Evolutionary conservation across 2,113 vertebrate species (phyloP).

Genomic region (Myrmecophaga tridactyla): DNA sequence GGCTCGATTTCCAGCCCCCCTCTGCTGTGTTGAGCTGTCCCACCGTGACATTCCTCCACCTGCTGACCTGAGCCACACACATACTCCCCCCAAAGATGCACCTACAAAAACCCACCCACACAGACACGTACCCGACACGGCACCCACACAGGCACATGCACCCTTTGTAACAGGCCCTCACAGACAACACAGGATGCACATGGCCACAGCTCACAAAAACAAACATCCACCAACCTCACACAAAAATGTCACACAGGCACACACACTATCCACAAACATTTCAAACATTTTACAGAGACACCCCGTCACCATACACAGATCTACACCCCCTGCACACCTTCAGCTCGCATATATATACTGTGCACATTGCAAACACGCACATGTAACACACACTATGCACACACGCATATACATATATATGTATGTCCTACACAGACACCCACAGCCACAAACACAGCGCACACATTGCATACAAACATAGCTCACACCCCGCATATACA

Average conservation of each 20-base stretch:
- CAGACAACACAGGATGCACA: neutral
- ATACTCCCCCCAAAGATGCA: too few relatives aligned
- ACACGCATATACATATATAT: neutral
- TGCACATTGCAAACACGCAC: neutral
- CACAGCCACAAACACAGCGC: neutral
- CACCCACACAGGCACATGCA: neutral
- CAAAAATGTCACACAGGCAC: neutral
- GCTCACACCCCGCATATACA: too few relatives aligned
- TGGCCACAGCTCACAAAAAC: neutral
- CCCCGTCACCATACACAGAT: neutral
- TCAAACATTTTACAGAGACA: neutral
- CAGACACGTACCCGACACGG: neutral
- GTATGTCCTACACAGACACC: neutral
- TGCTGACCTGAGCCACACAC: neutral
- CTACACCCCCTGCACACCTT: neutral
- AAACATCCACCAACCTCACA: neutral
- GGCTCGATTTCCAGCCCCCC: neutral
- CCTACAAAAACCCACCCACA: neutral
- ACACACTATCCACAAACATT: neutral
- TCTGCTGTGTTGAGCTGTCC: neutral
- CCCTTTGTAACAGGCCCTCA: neutral
- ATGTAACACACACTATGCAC: fast-evolving
- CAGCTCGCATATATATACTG: neutral
- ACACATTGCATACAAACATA: neutral
- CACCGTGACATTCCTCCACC: fast-evolving